Conservation (phyloP, 2,113 vertebrate genomes). For the Steatornis caripensis region DNA sequence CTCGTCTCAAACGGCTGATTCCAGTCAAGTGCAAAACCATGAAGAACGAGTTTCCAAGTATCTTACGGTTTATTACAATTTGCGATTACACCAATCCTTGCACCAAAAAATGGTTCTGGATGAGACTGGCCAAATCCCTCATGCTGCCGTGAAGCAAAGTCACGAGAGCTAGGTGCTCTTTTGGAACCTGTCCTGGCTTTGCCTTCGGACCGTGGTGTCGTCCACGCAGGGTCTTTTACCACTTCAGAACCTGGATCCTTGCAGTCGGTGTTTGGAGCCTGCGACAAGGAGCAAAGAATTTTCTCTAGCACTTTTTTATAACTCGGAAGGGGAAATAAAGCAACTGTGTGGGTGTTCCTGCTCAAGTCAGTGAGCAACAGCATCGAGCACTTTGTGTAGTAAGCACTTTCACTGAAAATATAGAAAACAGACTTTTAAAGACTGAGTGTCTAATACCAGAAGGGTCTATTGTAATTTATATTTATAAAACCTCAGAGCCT, state of each 20-base stretch:
- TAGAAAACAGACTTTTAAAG: not conserved
- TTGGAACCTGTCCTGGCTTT: not conserved
- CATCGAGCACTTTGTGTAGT: not conserved
- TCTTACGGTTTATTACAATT: slow-evolving; percentile 90
- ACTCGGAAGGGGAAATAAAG: not conserved
- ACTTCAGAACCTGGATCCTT: not conserved
- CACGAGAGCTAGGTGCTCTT: not conserved
- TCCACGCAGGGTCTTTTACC: not conserved
- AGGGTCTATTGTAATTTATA: not conserved
- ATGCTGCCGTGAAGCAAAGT: slow-evolving; percentile 72
- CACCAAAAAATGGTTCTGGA: slow-evolving; percentile 95
- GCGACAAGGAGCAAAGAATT: not conserved
- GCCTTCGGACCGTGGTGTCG: not conserved
- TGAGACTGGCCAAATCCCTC: slow-evolving; percentile 87
- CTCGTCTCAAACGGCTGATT: slow-evolving; percentile 88
- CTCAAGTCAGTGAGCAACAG: not conserved
- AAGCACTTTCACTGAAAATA: not conserved
- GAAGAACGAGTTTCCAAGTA: slow-evolving; percentile 90
- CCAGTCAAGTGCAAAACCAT: slow-evolving; percentile 92
- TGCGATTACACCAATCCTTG: slow-evolving; percentile 94
- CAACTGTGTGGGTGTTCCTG: not conserved
- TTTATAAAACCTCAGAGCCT: not conserved
- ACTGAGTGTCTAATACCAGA: not conserved
- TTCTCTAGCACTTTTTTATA: not conserved
- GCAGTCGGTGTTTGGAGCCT: not conserved